Evolutionary conservation across 2,888 invertebrate genomes (phyloP), one percentile per base, ranked within the genome.

Genomic region (Mesorhabditis spiculigera): DNA sequence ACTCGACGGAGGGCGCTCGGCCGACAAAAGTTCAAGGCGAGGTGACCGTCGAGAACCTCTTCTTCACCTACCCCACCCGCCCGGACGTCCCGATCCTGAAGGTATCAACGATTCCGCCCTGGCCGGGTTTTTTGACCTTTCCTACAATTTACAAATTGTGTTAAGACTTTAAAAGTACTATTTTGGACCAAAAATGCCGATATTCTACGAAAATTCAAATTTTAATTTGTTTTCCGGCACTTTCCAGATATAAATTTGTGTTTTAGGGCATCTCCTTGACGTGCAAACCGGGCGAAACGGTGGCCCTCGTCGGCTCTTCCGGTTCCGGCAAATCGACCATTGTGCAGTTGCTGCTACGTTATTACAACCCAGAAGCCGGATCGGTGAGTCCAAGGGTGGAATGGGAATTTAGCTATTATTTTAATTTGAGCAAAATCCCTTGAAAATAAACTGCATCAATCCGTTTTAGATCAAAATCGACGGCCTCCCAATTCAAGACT

Each of bases 51-150:
- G 74, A 80, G 16, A 81, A 87, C 70, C 85, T 89, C 63, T 86
- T 79, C 28, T 88, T 89, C 78, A 75, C 73, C 8, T 88, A 89
- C 79, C 88, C 88, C 4, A 84, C 87, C 0, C 76, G 88, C 58
- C 85, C 85, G 3, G 86, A 87, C 71, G 85, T 87, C 1, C 75
- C 72, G 41, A 76, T 83, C 65, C 71, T 83, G 8, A 80, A 83
- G 77, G 87, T 82, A 50, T 16, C 10, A 28, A 28, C 28, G 28
- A 28, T 28, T 28, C 28, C 28, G 28, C 28, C 28, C 28, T 28
- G 28, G 28, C 28, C 1, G 28, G 28, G 28, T 28, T 1, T 28
- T 28, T 28, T 28, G 28, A 28, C 28, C 28, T 28, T 28, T 28
- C 1, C 28, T 28, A 28, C 28, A 28, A 28, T 28, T 28, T 28